Conservation (phyloP, 1,140 invertebrate species). For the Telenomus remus region DNA sequence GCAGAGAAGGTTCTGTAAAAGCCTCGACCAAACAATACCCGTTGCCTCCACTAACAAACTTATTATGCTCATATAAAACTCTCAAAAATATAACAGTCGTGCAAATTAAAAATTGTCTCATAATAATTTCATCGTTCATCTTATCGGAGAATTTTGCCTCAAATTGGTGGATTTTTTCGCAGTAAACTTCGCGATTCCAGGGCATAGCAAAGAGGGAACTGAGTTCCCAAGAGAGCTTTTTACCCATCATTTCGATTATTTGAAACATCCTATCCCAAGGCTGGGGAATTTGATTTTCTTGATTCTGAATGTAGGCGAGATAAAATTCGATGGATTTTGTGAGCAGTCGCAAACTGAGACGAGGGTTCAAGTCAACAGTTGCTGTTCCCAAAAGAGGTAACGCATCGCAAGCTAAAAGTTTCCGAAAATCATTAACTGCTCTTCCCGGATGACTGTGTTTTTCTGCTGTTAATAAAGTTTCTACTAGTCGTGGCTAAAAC, state of each 20-base stretch:
- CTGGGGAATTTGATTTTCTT: constrained; percentile 81
- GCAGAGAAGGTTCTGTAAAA: constrained; percentile 62
- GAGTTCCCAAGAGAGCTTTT: constrained; percentile 88
- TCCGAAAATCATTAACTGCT: constrained; percentile 84
- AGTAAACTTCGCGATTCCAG: constrained; percentile 69
- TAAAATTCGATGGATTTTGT: constrained; percentile 80
- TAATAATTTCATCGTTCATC: constrained; percentile 66
- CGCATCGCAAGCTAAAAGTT: constrained; percentile 84
- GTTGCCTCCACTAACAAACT: constrained; percentile 64
- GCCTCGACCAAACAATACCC: constrained; percentile 71
- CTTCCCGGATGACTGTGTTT: constrained; percentile 80
- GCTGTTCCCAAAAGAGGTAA: constrained; percentile 82
- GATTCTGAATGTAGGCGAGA: constrained; percentile 79
- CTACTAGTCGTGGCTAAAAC: constrained; percentile 79
- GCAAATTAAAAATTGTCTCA: constrained; percentile 68
- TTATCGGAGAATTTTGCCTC: constrained; percentile 55
- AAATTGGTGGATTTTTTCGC: constrained; percentile 69
- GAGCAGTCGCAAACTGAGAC: constrained; percentile 80
- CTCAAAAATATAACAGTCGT: constrained; percentile 67
- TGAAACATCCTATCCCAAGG: constrained; percentile 88
- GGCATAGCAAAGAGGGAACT: constrained; percentile 70
- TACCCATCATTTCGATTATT: constrained; percentile 83
- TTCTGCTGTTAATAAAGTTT: constrained; percentile 85
- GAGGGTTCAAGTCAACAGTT: constrained; percentile 78
- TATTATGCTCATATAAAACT: constrained; percentile 68